A percentile compares a stretch with the other conserved stretches of the same genome.
These are phyloP conservation scores for Bos taurus DNA, from an alignment of 2,113 vertebrate species.

Conservation along the genomic window ARS-UCD2.0 NC_037331.1:12833001-12833500, in stretches of 20 bases:
- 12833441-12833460: not conserved
- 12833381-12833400: not conserved
- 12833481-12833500: not conserved
- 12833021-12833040: fast-evolving
- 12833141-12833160: not conserved
- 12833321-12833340: not conserved
- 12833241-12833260: not conserved
- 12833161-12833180: not conserved
- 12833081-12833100: not conserved
- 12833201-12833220: conserved; percentile 45
- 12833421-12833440: not conserved
- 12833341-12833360: not conserved
- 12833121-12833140: not conserved
- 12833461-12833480: not conserved
- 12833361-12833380: not conserved
- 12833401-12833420: not conserved
- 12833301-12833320: not conserved
- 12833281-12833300: conserved; percentile 4
- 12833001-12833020: too few species aligned
- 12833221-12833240: not conserved
- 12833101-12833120: not conserved
- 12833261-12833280: conserved; percentile 36
- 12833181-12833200: not conserved
- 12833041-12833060: not conserved
- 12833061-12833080: not conserved